Evolutionary conservation across 2,888 invertebrate genomes (phyloP), one percentile per base, ranked within the genome.

Genomic region (Caenorhabditis zanzibari): DNA sequence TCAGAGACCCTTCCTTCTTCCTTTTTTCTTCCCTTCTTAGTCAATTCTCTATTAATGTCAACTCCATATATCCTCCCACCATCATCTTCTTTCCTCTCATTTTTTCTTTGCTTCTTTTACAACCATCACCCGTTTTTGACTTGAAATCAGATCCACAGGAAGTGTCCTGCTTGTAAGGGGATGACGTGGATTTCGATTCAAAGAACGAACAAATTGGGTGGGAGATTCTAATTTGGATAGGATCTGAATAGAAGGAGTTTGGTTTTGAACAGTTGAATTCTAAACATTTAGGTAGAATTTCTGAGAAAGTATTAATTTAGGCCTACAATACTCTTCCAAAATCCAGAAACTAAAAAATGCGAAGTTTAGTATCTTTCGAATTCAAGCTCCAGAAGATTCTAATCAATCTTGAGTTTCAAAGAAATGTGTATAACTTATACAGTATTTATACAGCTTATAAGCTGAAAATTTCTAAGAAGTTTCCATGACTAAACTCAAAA

Each of bases 21-120:
- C 19, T 54, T 19, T 16, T n/a, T 19, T 47, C n/a, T n/a, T n/a
- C n/a, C 2, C 44, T 38, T 38, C 38, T 14, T 14, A 56, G 72
- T 82, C 82, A 77, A 82, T 82, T 82, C 74, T 77, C 77, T 82
- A 82, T 82, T 82, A 82, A 82, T 82, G 82, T 82, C 82, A 82
- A 82, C 77, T 82, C 75, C 80, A 83, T 83, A 44, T 49, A 52
- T 44, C 63, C 47, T 58, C 61, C 61, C 24, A 24, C 54, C 26
- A 38, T 32, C 26, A 54, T 14, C 22, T 22, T 19, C 52, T 19
- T 16, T 35, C 22, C 38, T 73, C 59, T 44, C 44, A 22, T 32
- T 44, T n/a, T 41, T 56, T 63, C 26, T 38, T 58, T 63, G 47
- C 14, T 44, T 54, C 44, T 24, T 49, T 59, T 63, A n/a, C 35